These are phyloP conservation scores for Bemisia tabaci DNA, from an alignment of 1,140 invertebrate species.

Conservation along the genomic window DNA sequence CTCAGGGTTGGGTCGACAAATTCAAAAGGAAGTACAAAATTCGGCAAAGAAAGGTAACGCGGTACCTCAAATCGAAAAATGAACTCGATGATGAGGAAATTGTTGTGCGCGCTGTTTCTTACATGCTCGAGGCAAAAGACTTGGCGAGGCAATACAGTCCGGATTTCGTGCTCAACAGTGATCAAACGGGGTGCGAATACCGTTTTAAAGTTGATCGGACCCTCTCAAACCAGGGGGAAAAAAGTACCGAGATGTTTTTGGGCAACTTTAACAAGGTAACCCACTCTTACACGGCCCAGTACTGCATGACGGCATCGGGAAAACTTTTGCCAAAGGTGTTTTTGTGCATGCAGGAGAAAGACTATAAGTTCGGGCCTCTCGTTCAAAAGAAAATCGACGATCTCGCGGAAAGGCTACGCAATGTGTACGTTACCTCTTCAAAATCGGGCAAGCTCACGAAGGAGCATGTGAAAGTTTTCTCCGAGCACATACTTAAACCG, in stretches of 20 bases:
- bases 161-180: constrained; percentile 14
- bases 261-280: constrained; percentile 18
- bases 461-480: constrained; percentile 12
- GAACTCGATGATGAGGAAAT: constrained; percentile 10
- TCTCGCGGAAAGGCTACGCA: constrained; percentile 6
- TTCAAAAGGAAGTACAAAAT: not conserved
- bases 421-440: constrained; percentile 13
- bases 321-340: constrained; percentile 13
- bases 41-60: not conserved
- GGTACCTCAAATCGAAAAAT: constrained; percentile 1
- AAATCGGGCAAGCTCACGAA: constrained; percentile 17
- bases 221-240: constrained; percentile 8
- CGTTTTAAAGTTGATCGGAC: constrained; percentile 5
- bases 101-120: not conserved
- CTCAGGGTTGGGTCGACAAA: not conserved
- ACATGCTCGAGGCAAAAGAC: too few species aligned
- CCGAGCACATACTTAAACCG: constrained; percentile 3
- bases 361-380: not conserved
- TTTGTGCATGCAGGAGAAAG: constrained; percentile 13
- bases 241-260: constrained; percentile 10
- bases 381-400: not conserved
- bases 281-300: constrained; percentile 21
- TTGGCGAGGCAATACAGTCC: too few species aligned
- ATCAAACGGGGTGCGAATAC: constrained; percentile 18
- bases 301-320: constrained; percentile 17